Evolutionary conservation across 1,140 invertebrate species (phyloP).

Genomic region (Drusus annulatus): DNA sequence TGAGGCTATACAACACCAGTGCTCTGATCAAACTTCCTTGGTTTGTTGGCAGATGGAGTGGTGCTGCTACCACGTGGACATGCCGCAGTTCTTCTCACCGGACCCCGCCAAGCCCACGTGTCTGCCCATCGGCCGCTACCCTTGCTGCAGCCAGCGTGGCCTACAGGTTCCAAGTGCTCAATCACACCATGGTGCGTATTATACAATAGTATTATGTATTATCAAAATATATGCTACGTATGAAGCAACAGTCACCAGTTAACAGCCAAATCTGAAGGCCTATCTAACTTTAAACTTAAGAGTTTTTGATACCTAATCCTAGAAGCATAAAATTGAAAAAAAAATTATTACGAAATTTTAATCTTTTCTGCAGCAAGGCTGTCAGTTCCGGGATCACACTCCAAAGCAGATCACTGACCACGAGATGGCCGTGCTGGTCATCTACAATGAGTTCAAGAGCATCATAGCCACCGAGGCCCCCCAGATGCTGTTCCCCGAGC

Average conservation of each 20-base stretch:
- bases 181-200: constrained; percentile 67
- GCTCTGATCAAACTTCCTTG: too few relatives aligned
- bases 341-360: too few relatives aligned
- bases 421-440: constrained; percentile 73
- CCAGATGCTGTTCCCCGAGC: constrained; percentile 77
- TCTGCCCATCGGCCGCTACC: constrained; percentile 82
- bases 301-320: too few relatives aligned
- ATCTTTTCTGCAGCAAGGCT: constrained; percentile 65
- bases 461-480: constrained; percentile 76
- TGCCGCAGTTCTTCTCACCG: constrained; percentile 82
- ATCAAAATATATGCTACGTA: too few relatives aligned
- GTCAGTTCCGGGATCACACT: constrained; percentile 77
- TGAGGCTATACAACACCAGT: too few relatives aligned
- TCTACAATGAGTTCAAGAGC: constrained; percentile 73
- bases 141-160: constrained; percentile 86
- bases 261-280: too few relatives aligned
- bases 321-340: too few relatives aligned
- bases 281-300: too few relatives aligned
- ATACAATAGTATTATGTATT: too few relatives aligned
- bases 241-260: too few relatives aligned
- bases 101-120: constrained; percentile 74
- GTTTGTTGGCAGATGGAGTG: constrained; percentile 74
- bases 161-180: constrained; percentile 82
- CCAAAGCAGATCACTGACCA: constrained; percentile 71
- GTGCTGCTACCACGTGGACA: constrained; percentile 85